A percentile compares a stretch with the other conserved stretches of the same genome.
These are phyloP conservation scores for Phyto melanocephala DNA, from an alignment of 2,888 invertebrate species.

Conservation along the genomic window DNA sequence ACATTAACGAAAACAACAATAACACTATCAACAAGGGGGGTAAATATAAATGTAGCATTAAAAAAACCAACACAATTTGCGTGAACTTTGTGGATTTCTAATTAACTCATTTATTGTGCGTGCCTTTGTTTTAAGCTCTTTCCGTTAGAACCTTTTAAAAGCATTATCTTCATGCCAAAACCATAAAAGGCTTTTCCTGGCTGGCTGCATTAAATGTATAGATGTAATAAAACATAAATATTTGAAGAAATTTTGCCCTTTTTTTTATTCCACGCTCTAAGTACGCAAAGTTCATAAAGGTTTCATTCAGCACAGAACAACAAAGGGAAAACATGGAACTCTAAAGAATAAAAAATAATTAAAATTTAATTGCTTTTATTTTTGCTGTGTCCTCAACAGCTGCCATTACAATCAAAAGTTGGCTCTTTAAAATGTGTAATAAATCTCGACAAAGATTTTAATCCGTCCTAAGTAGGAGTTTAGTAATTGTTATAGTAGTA, in stretches of 20 bases:
- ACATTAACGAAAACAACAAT: background rate
- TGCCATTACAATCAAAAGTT: slow-evolving; percentile 35
- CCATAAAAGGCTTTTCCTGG: background rate
- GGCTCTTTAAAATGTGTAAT: slow-evolving; percentile 37
- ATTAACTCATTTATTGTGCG: slow-evolving; percentile 63
- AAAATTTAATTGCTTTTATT: slow-evolving; percentile 43
- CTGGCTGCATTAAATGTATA: background rate
- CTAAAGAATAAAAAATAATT: slow-evolving; percentile 37
- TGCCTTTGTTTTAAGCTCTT: slow-evolving; percentile 33
- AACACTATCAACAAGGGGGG: slow-evolving; percentile 1
- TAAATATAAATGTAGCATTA: background rate
- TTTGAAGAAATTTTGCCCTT: background rate
- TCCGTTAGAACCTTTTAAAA: slow-evolving; percentile 4
- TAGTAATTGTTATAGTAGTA: background rate
- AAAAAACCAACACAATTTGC: slow-evolving; percentile 42
- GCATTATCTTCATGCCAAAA: slow-evolving; percentile 6
- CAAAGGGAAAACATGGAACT: background rate
- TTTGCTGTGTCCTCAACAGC: background rate
- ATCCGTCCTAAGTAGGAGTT: background rate
- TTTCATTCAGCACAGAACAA: slow-evolving; percentile 20
- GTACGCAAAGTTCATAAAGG: background rate
- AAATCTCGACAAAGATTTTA: slow-evolving; percentile 51
- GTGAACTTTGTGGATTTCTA: slow-evolving; percentile 55
- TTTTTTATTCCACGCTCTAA: background rate
- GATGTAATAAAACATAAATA: too few species aligned